Evolutionary conservation across 2,888 invertebrate genomes (phyloP).

Genomic region (Amorpha juglandis): DNA sequence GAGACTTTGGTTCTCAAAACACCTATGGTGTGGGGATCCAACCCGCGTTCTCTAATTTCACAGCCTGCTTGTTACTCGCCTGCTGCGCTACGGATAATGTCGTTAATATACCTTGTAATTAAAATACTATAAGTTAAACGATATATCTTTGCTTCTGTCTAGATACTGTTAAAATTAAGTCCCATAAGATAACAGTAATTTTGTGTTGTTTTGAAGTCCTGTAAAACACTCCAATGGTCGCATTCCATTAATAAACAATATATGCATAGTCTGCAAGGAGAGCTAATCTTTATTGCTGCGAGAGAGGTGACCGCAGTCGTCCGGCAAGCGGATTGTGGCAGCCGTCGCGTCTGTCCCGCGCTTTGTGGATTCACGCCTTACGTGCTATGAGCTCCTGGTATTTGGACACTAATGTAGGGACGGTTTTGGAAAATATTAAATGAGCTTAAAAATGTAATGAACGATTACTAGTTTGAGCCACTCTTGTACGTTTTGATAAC

Average conservation of each 20-base stretch:
- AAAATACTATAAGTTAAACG: neutral
- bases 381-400: conserved; percentile 47
- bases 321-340: conserved; percentile 31
- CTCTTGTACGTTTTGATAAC: no score
- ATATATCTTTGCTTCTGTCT: neutral
- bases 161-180: neutral
- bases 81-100: no score
- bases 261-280: conserved; percentile 1
- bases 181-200: neutral
- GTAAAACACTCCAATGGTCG: neutral
- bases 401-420: conserved; percentile 33
- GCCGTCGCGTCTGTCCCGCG: conserved; percentile 30
- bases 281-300: conserved; percentile 56
- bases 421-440: neutral
- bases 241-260: conserved; percentile 20
- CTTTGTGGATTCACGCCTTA: conserved; percentile 41
- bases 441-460: no score
- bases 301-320: conserved; percentile 46
- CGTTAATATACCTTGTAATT: no score
- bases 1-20: no score
- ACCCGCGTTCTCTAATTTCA: no score
- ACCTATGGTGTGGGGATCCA: no score
- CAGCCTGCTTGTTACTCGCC: no score
- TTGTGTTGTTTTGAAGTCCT: neutral
- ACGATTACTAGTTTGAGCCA: no score